Evolutionary conservation across 64 coral and sea anemone species (phyloP), one percentile per base, ranked within the genome.

Genomic region (Astreopora myriophthalma): DNA sequence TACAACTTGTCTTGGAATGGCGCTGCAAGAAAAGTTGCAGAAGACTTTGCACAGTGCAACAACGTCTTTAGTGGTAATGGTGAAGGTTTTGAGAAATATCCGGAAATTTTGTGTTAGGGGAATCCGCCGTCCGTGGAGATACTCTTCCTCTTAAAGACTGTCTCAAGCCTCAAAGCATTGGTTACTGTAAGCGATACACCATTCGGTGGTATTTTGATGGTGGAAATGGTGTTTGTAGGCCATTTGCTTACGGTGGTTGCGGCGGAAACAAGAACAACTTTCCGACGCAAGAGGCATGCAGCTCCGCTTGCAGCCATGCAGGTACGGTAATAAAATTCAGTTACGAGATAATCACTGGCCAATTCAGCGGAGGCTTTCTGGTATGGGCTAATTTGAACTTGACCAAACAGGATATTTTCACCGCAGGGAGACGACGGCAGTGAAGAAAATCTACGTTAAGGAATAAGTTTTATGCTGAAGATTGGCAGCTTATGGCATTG

Each of bases 231-330:
- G 64, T 79, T 3, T 96, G 94, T 64, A 91, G 84, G 19, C 75
- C 90, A 62, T 96, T 96, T 69, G 94, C 74, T 14, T 96, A 84
- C 28, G 88, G 94, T 40, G 94, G 94, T 37, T 96, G 94, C 78
- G 94, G 94, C 27, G 74, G 89, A 20, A 96, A 96, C 51, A 85
- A 85, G 39, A 96, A 96, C 58, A 96, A 96, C 29, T 96, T 96
- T 62, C 57, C 84, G 31, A 89, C 76, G 8, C 88, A 57, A 48
- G 73, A 46, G 34, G 75, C 87, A 14, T 96, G 94, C 17, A 71
- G 57, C 16, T 70, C 66, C n/a, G 90, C 90, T 39, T 96, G 94
- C 17, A 71, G 69, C 14, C 69, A 84, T 22, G 90, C 80, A 68
- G 93, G 93, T 95, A 95, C 8, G 31, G 51, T 31, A 60, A 14